These are phyloP conservation scores for Lepas anatifera DNA, from an alignment of 2,888 invertebrate species.

Conservation along the genomic window DNA sequence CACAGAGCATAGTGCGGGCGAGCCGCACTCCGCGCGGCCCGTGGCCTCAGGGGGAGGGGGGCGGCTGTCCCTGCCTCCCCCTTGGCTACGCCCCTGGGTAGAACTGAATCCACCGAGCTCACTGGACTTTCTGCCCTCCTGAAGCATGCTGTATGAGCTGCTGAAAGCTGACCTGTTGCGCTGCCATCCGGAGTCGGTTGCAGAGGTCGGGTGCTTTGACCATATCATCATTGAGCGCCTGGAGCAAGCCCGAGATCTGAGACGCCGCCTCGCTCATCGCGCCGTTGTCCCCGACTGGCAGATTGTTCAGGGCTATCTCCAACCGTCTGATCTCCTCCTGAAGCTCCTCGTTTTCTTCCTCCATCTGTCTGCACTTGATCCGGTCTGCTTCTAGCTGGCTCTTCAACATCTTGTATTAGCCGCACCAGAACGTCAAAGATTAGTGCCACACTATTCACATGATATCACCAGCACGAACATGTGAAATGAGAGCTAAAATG, in stretches of 20 bases:
- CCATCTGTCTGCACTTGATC: not conserved
- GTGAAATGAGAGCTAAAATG: not conserved
- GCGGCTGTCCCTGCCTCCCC: too few relatives aligned
- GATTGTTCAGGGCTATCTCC: not conserved
- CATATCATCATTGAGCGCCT: conserved; percentile 5
- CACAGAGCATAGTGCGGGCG: too few relatives aligned
- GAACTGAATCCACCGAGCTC: too few relatives aligned
- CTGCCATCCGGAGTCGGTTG: not conserved
- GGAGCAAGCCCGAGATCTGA: not conserved
- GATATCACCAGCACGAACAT: too few relatives aligned
- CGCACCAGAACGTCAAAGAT: too few relatives aligned
- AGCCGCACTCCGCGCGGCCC: too few relatives aligned
- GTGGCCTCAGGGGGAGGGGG: too few relatives aligned
- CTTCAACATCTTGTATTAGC: not conserved
- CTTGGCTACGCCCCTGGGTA: too few relatives aligned
- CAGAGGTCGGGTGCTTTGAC: conserved; percentile 1
- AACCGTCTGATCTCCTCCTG: not conserved
- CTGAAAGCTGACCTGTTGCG: not conserved
- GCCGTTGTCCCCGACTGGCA: not conserved
- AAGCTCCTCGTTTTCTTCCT: not conserved
- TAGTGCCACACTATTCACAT: not conserved
- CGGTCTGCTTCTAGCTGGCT: not conserved
- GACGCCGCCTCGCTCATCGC: not conserved
- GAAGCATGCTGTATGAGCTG: too few relatives aligned
- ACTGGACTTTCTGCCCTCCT: too few relatives aligned